Conservation (phyloP, 1,140 invertebrate genomes). For the Drusus annulatus region DNA sequence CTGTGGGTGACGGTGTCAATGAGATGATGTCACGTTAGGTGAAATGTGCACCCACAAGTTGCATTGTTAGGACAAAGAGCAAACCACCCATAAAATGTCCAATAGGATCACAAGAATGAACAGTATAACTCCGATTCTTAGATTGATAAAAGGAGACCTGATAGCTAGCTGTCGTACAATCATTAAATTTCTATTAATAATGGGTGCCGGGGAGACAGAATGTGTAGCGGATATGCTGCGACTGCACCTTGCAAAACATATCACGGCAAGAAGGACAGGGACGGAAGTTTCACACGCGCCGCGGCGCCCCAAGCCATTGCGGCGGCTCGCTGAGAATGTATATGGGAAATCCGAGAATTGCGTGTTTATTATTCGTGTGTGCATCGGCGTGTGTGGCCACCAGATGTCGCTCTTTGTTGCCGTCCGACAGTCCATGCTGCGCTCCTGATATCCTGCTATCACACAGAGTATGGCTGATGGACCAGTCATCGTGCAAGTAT, state of each 20-base stretch:
- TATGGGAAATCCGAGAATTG: slow-evolving; percentile 57
- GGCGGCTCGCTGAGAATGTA: slow-evolving; percentile 46
- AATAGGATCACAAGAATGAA: too few relatives aligned
- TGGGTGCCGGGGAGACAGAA: neutral
- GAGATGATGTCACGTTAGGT: neutral
- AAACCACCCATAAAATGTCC: too few relatives aligned
- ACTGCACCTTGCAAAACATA: neutral
- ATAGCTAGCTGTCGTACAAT: too few relatives aligned
- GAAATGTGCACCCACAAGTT: too few relatives aligned
- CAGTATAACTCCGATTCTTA: too few relatives aligned
- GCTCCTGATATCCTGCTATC: slow-evolving; percentile 4
- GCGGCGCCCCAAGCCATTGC: slow-evolving; percentile 33
- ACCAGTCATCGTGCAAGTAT: neutral
- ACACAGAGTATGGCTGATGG: neutral
- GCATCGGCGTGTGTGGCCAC: slow-evolving; percentile 50
- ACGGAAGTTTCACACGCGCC: slow-evolving; percentile 34
- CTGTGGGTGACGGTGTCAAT: slow-evolving; percentile 27
- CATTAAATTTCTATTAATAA: too few relatives aligned
- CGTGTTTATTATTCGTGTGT: slow-evolving; percentile 52
- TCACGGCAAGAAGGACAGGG: neutral
- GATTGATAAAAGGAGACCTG: too few relatives aligned
- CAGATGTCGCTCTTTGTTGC: slow-evolving; percentile 48
- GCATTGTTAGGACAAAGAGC: too few relatives aligned
- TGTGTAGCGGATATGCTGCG: neutral
- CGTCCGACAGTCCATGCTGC: slow-evolving; percentile 8